Conservation (phyloP, 2,797 vertebrate genomes). For the Acanthiza pusilla region DNA sequence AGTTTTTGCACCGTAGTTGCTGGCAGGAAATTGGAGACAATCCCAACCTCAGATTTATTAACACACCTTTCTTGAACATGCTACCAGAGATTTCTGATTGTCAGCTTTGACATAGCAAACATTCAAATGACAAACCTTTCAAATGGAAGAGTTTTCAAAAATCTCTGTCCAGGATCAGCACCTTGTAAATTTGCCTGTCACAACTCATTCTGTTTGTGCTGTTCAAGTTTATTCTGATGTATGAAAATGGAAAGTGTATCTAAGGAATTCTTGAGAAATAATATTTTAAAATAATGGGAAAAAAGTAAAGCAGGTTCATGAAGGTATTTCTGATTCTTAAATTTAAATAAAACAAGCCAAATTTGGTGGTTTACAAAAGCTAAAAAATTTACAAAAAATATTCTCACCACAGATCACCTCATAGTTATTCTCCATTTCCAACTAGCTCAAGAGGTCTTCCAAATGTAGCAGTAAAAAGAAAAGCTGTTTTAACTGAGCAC, state of each 20-base stretch:
- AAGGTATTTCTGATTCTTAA: neutral
- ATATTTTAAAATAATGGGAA: neutral
- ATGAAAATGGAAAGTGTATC: neutral
- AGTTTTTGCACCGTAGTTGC: neutral
- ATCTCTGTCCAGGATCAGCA: neutral
- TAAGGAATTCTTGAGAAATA: neutral
- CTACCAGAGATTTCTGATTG: neutral
- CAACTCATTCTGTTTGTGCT: neutral
- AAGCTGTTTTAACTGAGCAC: neutral
- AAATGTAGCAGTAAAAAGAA: neutral
- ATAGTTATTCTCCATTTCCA: neutral
- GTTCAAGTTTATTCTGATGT: neutral
- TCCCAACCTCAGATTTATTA: neutral
- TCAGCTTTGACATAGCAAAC: neutral
- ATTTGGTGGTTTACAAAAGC: neutral
- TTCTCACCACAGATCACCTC: neutral
- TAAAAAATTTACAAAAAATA: neutral
- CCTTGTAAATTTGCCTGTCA: neutral
- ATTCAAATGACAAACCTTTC: neutral
- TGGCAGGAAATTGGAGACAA: neutral
- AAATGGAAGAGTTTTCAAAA: neutral
- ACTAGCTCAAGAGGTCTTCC: neutral
- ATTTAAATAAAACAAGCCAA: neutral
- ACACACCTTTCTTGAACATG: neutral
- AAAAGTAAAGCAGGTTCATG: neutral